Conservation (phyloP, 2,888 invertebrate species). For the Slavum lentiscoides region DNA sequence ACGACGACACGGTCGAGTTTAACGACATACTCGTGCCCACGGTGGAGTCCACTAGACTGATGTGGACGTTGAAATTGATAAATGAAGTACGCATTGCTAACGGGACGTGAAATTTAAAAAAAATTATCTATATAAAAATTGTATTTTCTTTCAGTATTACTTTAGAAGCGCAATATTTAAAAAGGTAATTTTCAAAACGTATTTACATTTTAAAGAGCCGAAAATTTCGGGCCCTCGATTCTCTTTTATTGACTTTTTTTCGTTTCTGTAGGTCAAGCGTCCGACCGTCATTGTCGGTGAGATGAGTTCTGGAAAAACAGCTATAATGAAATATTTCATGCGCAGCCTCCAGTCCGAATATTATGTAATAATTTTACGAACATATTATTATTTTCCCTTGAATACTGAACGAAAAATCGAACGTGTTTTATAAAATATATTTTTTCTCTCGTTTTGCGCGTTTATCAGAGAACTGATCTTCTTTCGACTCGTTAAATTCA, state of each 20-base stretch:
- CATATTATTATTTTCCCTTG: no score
- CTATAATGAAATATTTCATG: conserved; percentile 81
- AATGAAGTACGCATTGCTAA: conserved; percentile 67
- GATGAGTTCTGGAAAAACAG: conserved; percentile 90
- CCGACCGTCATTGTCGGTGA: conserved; percentile 87
- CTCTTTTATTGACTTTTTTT: no score
- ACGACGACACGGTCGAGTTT: conserved; percentile 72
- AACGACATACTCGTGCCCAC: conserved; percentile 74
- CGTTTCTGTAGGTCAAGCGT: conserved; percentile 66
- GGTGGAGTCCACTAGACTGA: conserved; percentile 79
- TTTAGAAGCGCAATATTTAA: conserved; percentile 48
- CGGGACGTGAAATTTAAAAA: no score
- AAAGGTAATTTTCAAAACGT: conserved; percentile 15
- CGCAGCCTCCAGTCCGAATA: conserved; percentile 70
- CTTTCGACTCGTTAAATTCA: no score
- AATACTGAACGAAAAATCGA: no score
- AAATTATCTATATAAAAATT: neutral
- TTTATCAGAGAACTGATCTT: no score
- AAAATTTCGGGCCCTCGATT: neutral
- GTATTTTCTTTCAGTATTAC: conserved; percentile 27
- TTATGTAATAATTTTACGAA: conserved; percentile 66
- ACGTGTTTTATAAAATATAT: no score
- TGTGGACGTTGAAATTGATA: conserved; percentile 78
- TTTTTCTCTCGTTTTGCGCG: no score
- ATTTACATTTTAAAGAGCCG: no score